Evolutionary conservation across 2,797 vertebrate genomes (phyloP).

Genomic region (Masticophis lateralis): DNA sequence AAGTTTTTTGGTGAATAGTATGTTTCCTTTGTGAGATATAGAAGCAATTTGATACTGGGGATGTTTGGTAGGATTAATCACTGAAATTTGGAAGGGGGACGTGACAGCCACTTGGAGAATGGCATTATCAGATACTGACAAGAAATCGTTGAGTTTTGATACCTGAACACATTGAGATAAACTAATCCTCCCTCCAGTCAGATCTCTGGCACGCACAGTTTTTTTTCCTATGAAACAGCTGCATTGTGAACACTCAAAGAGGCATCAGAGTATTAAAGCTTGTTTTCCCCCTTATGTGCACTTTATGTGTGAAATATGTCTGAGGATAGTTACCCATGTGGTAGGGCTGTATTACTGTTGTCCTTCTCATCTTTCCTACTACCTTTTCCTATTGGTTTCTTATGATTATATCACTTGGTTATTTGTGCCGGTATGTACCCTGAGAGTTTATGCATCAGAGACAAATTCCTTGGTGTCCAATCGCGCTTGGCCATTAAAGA

Average conservation of each 20-base stretch:
- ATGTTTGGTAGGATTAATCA: background rate
- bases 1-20: background rate
- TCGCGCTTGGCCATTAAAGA: no score
- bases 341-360: no score
- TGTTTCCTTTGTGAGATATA: background rate
- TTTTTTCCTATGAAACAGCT: background rate
- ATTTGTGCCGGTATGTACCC: no score
- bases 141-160: background rate
- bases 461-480: no score
- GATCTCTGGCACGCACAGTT: background rate
- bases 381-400: no score
- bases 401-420: no score
- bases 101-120: background rate
- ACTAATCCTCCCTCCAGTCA: background rate
- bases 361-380: no score
- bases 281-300: background rate
- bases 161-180: background rate
- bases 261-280: background rate
- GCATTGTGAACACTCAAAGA: background rate
- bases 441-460: no score
- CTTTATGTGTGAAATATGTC: no score
- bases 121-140: background rate
- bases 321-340: no score
- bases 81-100: background rate
- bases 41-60: background rate